Evolutionary conservation across 1,140 invertebrate species (phyloP), one percentile per base, ranked within the genome.

Genomic region (Brachionus rotundiformis): DNA sequence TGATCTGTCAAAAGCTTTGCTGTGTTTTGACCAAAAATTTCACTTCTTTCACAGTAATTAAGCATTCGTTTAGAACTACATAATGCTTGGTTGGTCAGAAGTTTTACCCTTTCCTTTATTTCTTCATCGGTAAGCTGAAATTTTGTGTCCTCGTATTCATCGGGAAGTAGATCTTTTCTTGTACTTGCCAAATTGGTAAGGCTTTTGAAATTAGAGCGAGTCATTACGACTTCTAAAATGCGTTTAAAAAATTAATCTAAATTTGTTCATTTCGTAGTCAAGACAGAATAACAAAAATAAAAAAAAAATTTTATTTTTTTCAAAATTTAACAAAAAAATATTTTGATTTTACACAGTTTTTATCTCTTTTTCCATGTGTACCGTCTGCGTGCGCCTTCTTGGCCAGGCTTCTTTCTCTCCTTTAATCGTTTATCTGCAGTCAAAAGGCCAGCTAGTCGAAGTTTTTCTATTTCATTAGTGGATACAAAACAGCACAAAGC

Each of bases 331-430:
- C 23, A 25, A 44, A 27, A 3, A n/a, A n/a, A n/a, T n/a, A n/a
- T n/a, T n/a, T n/a, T n/a, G n/a, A n/a, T n/a, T n/a, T n/a, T n/a
- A n/a, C n/a, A n/a, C n/a, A n/a, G n/a, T n/a, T 23, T 44, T 47
- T 73, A 73, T 73, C 68, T 73, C 68, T 73, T 73, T 80, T 84
- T 87, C 96, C 96, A 99, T 82, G 94, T 96, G 85, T 92, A 94
- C 87, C 95, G 96, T 85, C 92, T 93, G 85, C 96, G 92, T 33
- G 95, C 94, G 85, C 93, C 93, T 86, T 91, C 91, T 89, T 96
- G 94, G 54, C 95, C 96, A 59, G 92, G 92, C 91, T 98, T 98
- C 91, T 96, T 96, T 84, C 96, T 91, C 88, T 98, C 96, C 83
- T 91, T 91, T 33, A 85, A 88, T 80, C 96, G 90, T 68, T 88